These are phyloP conservation scores for Lethrus apterus DNA, from an alignment of 1,140 invertebrate genomes.

Conservation along the genomic window DNA sequence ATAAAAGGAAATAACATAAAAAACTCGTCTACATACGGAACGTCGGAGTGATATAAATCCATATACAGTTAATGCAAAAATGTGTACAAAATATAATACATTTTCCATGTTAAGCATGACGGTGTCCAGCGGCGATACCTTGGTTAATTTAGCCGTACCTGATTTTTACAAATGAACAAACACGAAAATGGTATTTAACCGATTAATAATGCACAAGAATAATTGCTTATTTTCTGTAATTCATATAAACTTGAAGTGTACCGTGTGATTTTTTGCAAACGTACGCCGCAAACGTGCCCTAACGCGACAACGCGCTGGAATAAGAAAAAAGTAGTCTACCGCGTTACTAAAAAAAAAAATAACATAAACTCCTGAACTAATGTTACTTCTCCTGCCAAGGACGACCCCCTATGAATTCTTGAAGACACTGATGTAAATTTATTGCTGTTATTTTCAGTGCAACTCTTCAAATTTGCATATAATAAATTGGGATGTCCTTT, in stretches of 20 bases:
- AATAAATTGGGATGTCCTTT: constrained; percentile 17
- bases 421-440: constrained; percentile 24
- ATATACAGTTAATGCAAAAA: too few relatives aligned
- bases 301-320: not conserved
- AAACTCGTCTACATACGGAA: too few relatives aligned
- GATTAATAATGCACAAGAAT: constrained; percentile 6
- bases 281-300: not conserved
- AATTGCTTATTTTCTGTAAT: not conserved
- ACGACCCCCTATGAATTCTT: constrained; percentile 21
- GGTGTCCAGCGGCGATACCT: not conserved
- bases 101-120: constrained; percentile 2
- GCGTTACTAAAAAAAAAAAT: not conserved
- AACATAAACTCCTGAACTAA: constrained; percentile 17
- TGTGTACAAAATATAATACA: too few relatives aligned
- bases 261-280: constrained; percentile 1
- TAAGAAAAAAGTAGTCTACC: constrained; percentile 4
- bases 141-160: constrained; percentile 3
- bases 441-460: constrained; percentile 18
- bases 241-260: not conserved
- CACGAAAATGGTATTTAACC: not conserved
- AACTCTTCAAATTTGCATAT: constrained; percentile 22
- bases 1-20: too few relatives aligned
- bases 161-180: constrained; percentile 7
- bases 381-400: constrained; percentile 13
- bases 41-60: too few relatives aligned